Evolutionary conservation across 2,888 invertebrate species (phyloP), one percentile per base, ranked within the genome.

Genomic region (Salticus scenicus): DNA sequence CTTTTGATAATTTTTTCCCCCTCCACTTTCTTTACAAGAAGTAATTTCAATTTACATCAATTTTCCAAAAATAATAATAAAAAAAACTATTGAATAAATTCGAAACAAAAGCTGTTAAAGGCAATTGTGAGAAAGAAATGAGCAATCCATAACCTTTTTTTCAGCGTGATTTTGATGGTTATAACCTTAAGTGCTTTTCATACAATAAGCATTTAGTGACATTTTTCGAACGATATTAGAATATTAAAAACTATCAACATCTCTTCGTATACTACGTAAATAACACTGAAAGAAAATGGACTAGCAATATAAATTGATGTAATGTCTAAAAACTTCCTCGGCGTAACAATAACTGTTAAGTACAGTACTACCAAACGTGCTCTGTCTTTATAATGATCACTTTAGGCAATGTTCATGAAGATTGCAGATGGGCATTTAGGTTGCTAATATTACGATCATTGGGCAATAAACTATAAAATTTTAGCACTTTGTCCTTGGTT

Each of bases 401-500:
- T 72, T 83, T 67, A 83, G 77, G 72, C 82, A 77, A 69, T 73
- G 72, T 73, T 67, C 63, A 67, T 73, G 57, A 77, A 73, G 77
- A 83, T 83, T 57, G 77, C 20, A 66, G 77, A 47, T 47, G 63
- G 75, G 75, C 71, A 83, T 83, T 83, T 72, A 76, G 67, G 33
- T 17, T 47, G 71, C 64, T 74, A 57, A 83, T 83, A 77, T 67
- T 73, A 69, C 83, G 66, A 73, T 47, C 67, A 57, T 57, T 70
- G 28, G 37, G 81, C 72, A 82, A 71, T 82, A 82, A 82, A 82
- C 76, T 83, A 83, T 83, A 76, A 83, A 83, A 77, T 76, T 83
- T 76, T 83, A 77, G 77, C 73, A 83, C 83, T 83, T 83, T 83
- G 83, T 77, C 83, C 83, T 77, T 73, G 63, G 67, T 73, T 24